phyloP scores from a whole-genome alignment of 2,113 vertebrate genomes.

The Entosphenus tridentatus region DNA sequence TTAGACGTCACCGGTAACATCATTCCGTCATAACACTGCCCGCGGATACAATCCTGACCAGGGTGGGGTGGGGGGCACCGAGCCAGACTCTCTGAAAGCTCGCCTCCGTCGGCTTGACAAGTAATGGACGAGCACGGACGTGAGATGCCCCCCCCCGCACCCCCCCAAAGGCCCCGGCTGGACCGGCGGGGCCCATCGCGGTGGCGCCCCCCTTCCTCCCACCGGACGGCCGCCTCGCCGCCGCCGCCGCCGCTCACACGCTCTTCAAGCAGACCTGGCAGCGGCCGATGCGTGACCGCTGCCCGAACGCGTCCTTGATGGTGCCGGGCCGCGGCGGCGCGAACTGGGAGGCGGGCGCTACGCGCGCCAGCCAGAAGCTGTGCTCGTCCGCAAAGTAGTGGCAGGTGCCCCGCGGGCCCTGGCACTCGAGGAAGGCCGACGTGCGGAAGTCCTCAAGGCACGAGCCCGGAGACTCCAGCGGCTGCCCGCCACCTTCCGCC shows the following conservation, averaged over 20 bases:
- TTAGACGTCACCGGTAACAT: too few species aligned
- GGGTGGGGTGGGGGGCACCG: too few species aligned
- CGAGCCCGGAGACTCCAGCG: constrained; percentile 69
- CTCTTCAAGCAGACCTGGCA: constrained; percentile 95
- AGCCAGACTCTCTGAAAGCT: too few species aligned
- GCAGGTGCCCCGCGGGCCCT: constrained; percentile 52
- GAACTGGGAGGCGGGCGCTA: constrained; percentile 42
- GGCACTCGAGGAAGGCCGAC: constrained; percentile 86
- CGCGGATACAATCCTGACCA: too few species aligned
- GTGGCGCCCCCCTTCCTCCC: too few species aligned
- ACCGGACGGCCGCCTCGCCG: too few species aligned
- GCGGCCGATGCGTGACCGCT: constrained; percentile 49
- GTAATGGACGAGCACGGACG: too few species aligned
- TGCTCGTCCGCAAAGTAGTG: constrained; percentile 88
- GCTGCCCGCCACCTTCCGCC: constrained; percentile 65
- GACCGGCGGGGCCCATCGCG: too few species aligned
- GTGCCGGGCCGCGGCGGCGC: constrained; percentile 24
- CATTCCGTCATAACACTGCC: too few species aligned
- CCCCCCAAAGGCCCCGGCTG: too few species aligned
- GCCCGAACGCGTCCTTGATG: constrained; percentile 53
- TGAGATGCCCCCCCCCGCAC: too few species aligned
- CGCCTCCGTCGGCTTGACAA: too few species aligned
- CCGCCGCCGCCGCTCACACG: constrained; percentile 19
- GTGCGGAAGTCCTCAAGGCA: constrained; percentile 81
- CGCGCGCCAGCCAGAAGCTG: constrained; percentile 79